Conservation (phyloP, 2,113 vertebrate genomes). For the Psammodynastes pulverulentus region DNA sequence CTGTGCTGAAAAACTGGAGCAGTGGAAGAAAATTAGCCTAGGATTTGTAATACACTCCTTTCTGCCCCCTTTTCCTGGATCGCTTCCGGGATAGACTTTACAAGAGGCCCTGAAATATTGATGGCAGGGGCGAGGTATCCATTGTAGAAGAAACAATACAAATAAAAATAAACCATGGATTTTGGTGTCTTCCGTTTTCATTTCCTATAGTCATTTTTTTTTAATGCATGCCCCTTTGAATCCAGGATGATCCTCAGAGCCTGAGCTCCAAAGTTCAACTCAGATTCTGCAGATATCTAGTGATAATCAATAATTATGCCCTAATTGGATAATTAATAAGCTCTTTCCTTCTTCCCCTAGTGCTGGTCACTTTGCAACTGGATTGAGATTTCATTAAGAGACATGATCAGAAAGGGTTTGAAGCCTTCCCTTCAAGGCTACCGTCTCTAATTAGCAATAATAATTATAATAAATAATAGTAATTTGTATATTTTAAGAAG, state of each 20-base stretch:
- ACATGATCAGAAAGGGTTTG: no score
- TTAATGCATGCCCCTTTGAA: neutral
- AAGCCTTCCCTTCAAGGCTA: neutral
- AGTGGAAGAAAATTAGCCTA: neutral
- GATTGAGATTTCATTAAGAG: neutral
- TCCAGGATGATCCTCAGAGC: neutral
- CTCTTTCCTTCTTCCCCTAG: neutral
- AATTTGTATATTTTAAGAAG: no score
- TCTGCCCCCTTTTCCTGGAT: neutral
- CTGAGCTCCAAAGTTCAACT: neutral
- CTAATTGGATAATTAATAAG: neutral
- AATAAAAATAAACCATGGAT: neutral
- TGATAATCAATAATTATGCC: neutral
- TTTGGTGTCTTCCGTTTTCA: neutral
- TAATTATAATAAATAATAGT: neutral
- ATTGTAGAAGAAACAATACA: no score
- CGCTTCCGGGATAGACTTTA: neutral
- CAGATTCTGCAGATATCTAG: neutral
- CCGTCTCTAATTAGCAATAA: neutral
- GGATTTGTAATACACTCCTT: neutral
- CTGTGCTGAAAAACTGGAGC: neutral
- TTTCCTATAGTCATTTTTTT: neutral
- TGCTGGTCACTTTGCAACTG: neutral
- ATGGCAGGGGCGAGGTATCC: neutral
- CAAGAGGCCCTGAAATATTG: neutral